Evolutionary conservation across 1,140 invertebrate species (phyloP).

Genomic region (Leptinotarsa lineolata): DNA sequence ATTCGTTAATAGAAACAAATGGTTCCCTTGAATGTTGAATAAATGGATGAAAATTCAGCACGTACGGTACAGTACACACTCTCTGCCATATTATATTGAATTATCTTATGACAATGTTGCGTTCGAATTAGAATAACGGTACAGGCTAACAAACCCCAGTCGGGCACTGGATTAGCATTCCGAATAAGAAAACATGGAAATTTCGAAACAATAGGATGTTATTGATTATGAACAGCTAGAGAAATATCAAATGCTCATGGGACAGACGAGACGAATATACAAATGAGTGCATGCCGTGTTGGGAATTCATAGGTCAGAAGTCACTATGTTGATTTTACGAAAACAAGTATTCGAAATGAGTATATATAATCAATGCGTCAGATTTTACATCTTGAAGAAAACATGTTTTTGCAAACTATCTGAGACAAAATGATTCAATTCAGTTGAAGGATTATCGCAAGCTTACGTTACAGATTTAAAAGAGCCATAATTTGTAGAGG

Average conservation of each 20-base stretch:
- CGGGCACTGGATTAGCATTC: neutral
- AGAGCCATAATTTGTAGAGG: too few relatives aligned
- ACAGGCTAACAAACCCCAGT: constrained; percentile 1
- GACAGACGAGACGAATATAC: constrained; percentile 1
- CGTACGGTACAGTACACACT: neutral
- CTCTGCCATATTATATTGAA: neutral
- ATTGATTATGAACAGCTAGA: constrained; percentile 8
- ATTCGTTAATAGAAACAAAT: neutral
- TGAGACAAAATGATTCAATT: too few relatives aligned
- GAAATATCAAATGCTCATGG: neutral
- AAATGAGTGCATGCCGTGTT: neutral
- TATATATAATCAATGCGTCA: neutral
- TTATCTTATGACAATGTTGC: neutral
- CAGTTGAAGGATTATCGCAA: too few relatives aligned
- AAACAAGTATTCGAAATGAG: neutral
- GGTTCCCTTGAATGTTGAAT: constrained; percentile 3
- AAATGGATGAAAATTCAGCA: constrained; percentile 3
- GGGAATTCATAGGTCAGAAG: neutral
- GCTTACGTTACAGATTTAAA: too few relatives aligned
- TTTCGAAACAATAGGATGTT: constrained; percentile 3
- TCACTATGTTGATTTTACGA: neutral
- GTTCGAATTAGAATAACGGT: constrained; percentile 4
- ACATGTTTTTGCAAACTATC: too few relatives aligned
- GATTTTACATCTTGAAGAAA: too few relatives aligned
- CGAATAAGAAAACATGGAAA: constrained; percentile 6